Conservation (phyloP, 2,888 invertebrate genomes). For the Ectemnius cavifrons region DNA sequence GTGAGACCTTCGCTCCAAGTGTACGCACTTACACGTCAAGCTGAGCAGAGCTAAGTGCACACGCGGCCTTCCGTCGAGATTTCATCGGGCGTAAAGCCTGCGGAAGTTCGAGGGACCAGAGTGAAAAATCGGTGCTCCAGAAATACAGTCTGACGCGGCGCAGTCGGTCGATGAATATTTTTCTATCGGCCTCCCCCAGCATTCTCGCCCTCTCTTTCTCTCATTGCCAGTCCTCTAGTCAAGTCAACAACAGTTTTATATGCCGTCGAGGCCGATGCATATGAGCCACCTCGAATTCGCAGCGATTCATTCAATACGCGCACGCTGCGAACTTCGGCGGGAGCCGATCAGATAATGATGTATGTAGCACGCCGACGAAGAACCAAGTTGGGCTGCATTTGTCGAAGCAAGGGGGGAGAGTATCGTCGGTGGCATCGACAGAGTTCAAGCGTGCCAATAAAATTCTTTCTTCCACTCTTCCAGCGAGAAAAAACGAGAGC, state of each 20-base stretch:
- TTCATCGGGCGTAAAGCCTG: slow-evolving; percentile 8
- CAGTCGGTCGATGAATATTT: slow-evolving; percentile 27
- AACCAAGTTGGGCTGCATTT: slow-evolving; percentile 7
- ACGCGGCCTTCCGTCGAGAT: slow-evolving; percentile 10
- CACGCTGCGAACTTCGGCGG: background rate
- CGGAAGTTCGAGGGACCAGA: background rate
- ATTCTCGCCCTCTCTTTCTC: background rate
- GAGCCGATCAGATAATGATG: background rate
- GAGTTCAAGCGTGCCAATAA: slow-evolving; percentile 8
- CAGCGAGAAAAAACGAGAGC: background rate
- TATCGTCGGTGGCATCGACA: slow-evolving; percentile 11
- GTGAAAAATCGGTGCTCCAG: slow-evolving; percentile 10
- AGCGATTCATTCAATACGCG: background rate
- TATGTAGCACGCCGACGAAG: no score
- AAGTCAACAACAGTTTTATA: background rate
- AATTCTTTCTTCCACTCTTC: background rate
- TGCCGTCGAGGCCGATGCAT: background rate
- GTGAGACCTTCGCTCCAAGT: slow-evolving; percentile 51
- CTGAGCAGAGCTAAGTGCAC: background rate
- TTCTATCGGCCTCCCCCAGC: slow-evolving; percentile 13
- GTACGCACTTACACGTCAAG: slow-evolving; percentile 11
- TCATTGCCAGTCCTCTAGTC: background rate
- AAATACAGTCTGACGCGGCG: slow-evolving; percentile 41
- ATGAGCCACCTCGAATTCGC: background rate
- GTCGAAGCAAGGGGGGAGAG: background rate